phyloP scores from a whole-genome alignment of 2,888 invertebrate species.

The Galeopsomyia nigrocyanea region DNA sequence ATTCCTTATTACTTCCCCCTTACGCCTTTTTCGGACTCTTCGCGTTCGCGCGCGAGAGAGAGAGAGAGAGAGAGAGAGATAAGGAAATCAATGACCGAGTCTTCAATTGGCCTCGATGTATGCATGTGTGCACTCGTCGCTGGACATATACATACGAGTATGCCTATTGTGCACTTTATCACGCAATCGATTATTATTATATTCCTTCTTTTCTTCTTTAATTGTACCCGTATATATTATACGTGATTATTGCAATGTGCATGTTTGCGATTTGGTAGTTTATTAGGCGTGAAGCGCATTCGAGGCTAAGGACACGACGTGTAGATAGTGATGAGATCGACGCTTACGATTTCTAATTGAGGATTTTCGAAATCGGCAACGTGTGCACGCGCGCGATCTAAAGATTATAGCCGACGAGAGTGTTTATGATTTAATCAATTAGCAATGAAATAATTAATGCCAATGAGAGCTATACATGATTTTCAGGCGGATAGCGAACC shows the following conservation, averaged over 20 bases:
- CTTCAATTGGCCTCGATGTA: slow-evolving; percentile 34
- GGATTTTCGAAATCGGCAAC: slow-evolving; percentile 34
- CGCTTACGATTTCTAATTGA: slow-evolving; percentile 1
- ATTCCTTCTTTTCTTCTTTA: too few species aligned
- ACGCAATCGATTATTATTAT: neutral
- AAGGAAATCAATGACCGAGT: slow-evolving; percentile 45
- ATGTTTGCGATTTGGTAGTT: slow-evolving; percentile 19
- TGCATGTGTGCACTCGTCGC: neutral
- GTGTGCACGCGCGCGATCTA: neutral
- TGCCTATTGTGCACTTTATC: neutral
- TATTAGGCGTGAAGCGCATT: slow-evolving; percentile 24
- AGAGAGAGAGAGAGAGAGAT: slow-evolving; percentile 34
- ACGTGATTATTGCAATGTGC: slow-evolving; percentile 11
- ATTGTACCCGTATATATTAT: too few species aligned
- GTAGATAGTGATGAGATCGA: slow-evolving; percentile 7
- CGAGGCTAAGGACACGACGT: slow-evolving; percentile 15
- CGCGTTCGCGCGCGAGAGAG: neutral
- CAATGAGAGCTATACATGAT: slow-evolving; percentile 5
- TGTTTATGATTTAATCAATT: slow-evolving; percentile 38
- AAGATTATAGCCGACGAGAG: slow-evolving; percentile 1
- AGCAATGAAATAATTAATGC: slow-evolving; percentile 40
- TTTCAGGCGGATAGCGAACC: neutral
- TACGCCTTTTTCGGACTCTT: slow-evolving; percentile 27
- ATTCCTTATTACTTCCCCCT: slow-evolving; percentile 39
- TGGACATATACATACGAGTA: neutral